Evolutionary conservation across 2,888 invertebrate genomes (phyloP).

Genomic region (Muschampia plurimacula): DNA sequence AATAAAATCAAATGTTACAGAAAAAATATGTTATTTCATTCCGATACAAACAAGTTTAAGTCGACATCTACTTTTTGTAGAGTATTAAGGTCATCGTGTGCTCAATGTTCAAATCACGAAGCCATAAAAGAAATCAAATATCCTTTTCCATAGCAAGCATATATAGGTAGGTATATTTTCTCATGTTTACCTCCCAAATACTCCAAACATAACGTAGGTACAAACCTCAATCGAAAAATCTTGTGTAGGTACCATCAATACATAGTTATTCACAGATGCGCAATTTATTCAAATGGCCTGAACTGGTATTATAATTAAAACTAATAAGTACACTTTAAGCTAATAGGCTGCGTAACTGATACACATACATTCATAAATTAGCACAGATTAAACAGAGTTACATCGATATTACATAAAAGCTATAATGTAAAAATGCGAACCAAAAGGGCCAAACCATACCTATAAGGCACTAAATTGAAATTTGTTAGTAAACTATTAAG

Average conservation of each 20-base stretch:
- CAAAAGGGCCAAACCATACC: background rate
- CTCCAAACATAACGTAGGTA: background rate
- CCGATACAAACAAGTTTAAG: background rate
- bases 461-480: background rate
- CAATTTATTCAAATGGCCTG: conserved; percentile 23
- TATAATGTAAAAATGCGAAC: background rate
- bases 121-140: conserved; percentile 6
- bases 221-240: conserved; percentile 6
- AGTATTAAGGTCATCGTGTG: background rate
- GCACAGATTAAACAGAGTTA: background rate
- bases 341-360: conserved; percentile 10
- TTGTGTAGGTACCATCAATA: background rate
- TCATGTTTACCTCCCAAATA: background rate
- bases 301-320: conserved; percentile 20
- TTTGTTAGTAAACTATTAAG: too few relatives aligned
- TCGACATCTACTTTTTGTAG: background rate
- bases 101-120: background rate
- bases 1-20: background rate
- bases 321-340: conserved; percentile 4
- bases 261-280: conserved; percentile 14
- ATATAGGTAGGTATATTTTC: background rate
- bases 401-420: background rate
- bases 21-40: background rate
- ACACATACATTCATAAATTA: background rate
- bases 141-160: background rate